Conservation (phyloP, 2,797 vertebrate species). For the Phoeniculus purpureus region DNA sequence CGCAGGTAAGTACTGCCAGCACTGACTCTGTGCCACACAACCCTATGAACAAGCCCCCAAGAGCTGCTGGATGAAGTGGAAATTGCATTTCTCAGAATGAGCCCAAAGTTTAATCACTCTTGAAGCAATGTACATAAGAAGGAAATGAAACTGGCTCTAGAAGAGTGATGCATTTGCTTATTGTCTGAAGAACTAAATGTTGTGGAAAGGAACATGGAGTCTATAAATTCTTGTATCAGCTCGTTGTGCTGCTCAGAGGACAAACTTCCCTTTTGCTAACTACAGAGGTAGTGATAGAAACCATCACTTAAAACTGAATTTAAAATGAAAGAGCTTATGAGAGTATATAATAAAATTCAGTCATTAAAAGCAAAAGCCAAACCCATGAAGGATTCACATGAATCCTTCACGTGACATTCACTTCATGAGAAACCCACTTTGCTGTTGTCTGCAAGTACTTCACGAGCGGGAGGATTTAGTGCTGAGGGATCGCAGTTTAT, state of each 20-base stretch:
- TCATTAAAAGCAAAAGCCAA: slow-evolving; percentile 39
- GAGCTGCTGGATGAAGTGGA: background rate
- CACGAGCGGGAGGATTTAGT: background rate
- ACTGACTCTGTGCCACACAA: background rate
- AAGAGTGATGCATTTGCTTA: background rate
- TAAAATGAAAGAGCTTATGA: background rate
- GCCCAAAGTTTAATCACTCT: background rate
- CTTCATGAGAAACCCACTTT: slow-evolving; percentile 13
- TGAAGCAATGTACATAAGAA: background rate
- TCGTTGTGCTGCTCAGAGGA: background rate
- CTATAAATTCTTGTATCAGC: background rate
- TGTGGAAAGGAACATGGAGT: background rate
- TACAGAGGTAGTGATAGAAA: background rate
- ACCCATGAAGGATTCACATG: background rate
- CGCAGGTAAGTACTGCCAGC: fast-evolving
- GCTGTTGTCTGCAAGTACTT: background rate
- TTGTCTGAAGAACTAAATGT: background rate
- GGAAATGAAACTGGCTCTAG: background rate
- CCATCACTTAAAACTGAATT: background rate
- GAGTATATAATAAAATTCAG: background rate
- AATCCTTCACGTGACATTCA: slow-evolving; percentile 30
- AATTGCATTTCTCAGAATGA: background rate
- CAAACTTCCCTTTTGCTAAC: background rate
- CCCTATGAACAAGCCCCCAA: background rate
- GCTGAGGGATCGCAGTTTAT: slow-evolving; percentile 23